phyloP scores from a whole-genome alignment of 2,888 invertebrate species.

The Dromius quadrimaculatus region DNA sequence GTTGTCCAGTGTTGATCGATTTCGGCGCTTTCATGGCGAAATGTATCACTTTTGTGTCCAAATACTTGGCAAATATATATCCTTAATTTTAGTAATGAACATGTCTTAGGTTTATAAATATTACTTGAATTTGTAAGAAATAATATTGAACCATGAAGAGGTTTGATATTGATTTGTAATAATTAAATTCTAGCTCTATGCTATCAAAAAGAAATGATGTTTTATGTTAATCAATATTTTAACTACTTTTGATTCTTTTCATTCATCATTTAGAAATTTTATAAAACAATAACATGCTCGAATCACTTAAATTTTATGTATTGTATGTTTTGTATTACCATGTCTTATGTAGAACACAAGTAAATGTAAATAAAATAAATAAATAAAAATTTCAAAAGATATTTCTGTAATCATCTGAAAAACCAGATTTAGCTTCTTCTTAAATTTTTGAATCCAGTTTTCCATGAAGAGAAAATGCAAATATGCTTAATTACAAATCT shows the following conservation, averaged over 20 bases:
- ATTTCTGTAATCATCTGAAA: background rate
- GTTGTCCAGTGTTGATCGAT: constrained; percentile 22
- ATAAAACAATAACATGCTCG: constrained; percentile 46
- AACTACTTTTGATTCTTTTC: too few relatives aligned
- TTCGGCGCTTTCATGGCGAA: constrained; percentile 3
- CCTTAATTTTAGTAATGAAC: constrained; percentile 22
- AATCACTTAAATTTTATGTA: constrained; percentile 46
- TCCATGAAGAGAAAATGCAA: too few relatives aligned
- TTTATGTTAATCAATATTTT: too few relatives aligned
- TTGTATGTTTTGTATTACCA: constrained; percentile 51
- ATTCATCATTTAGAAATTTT: constrained; percentile 39
- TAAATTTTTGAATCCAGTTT: too few relatives aligned
- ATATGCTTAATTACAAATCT: too few relatives aligned
- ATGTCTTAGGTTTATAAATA: constrained; percentile 30
- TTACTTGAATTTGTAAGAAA: background rate
- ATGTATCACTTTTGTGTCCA: constrained; percentile 17
- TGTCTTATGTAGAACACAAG: constrained; percentile 51
- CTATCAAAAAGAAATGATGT: too few relatives aligned
- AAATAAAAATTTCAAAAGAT: constrained; percentile 42
- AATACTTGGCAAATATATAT: background rate
- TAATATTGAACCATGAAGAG: too few relatives aligned
- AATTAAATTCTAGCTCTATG: too few relatives aligned
- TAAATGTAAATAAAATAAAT: constrained; percentile 50
- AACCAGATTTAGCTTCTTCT: too few relatives aligned
- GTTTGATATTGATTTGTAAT: too few relatives aligned